Conservation (phyloP, 1,140 invertebrate genomes). For the Papilio xuthus region DNA sequence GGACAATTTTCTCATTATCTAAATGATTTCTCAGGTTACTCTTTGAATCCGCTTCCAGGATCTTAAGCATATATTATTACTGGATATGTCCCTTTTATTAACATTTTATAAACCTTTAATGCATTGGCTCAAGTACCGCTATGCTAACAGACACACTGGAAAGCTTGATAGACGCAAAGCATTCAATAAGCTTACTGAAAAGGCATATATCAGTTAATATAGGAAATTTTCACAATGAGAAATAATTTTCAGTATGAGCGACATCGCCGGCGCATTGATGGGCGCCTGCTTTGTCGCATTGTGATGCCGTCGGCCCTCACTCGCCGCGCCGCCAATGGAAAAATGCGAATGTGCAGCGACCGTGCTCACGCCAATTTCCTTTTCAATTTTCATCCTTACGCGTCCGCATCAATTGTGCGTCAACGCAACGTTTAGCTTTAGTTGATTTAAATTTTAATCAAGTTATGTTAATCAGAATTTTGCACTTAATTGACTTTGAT, state of each 20-base stretch:
- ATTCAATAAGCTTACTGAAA: constrained; percentile 3
- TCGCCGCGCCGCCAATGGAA: constrained; percentile 37
- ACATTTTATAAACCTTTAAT: no score
- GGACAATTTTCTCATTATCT: no score
- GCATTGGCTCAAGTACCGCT: not conserved
- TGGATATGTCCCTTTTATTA: no score
- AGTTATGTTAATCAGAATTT: constrained; percentile 16
- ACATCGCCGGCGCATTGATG: constrained; percentile 40
- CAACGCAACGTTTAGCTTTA: constrained; percentile 30
- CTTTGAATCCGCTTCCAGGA: no score
- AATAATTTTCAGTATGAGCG: constrained; percentile 23
- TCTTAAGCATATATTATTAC: no score
- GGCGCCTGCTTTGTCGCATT: constrained; percentile 45
- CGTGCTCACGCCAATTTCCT: constrained; percentile 46
- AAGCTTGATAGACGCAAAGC: not conserved
- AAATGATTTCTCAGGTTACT: no score
- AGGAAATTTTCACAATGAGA: constrained; percentile 31
- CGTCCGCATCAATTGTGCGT: constrained; percentile 39
- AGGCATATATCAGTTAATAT: constrained; percentile 29
- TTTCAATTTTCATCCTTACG: constrained; percentile 41
- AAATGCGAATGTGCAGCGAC: constrained; percentile 43
- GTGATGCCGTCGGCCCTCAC: constrained; percentile 41
- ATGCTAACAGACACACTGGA: not conserved
- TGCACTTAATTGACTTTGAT: no score
- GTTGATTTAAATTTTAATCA: not conserved